Evolutionary conservation across 2,113 vertebrate species (phyloP).

Genomic region (Vidua macroura): DNA sequence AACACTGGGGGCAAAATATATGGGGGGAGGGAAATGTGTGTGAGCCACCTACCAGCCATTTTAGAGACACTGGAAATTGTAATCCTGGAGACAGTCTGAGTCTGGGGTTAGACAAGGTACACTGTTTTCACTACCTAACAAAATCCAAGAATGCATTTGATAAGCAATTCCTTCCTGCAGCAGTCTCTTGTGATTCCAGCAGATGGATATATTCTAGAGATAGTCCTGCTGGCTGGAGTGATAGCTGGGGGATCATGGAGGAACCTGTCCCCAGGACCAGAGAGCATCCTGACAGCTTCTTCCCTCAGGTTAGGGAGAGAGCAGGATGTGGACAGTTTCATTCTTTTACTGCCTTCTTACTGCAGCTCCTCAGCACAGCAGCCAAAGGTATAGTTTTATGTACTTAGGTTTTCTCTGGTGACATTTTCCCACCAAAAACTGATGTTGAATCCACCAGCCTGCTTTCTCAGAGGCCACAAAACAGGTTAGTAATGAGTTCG

Average conservation of each 20-base stretch:
- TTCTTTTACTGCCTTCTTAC: background rate
- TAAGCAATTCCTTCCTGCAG: background rate
- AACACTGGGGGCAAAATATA: background rate
- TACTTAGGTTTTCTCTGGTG: background rate
- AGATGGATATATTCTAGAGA: background rate
- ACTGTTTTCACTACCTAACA: background rate
- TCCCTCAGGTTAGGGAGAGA: background rate
- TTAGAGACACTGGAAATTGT: background rate
- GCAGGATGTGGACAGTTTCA: background rate
- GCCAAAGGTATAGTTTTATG: background rate
- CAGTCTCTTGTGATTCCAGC: background rate
- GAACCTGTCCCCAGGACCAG: background rate
- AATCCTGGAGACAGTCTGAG: background rate
- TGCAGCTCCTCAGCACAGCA: background rate
- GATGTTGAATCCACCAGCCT: background rate
- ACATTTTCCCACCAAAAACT: background rate
- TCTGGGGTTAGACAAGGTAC: background rate
- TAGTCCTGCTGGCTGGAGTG: background rate
- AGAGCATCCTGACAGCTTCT: background rate
- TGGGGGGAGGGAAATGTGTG: accelerated
- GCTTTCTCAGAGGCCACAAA: background rate
- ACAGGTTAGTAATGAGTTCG: conserved; percentile 11
- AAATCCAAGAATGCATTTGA: background rate
- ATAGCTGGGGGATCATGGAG: background rate
- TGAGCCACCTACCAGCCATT: background rate